Conservation (phyloP, 2,888 invertebrate genomes). For the Neoascia interrupta region DNA sequence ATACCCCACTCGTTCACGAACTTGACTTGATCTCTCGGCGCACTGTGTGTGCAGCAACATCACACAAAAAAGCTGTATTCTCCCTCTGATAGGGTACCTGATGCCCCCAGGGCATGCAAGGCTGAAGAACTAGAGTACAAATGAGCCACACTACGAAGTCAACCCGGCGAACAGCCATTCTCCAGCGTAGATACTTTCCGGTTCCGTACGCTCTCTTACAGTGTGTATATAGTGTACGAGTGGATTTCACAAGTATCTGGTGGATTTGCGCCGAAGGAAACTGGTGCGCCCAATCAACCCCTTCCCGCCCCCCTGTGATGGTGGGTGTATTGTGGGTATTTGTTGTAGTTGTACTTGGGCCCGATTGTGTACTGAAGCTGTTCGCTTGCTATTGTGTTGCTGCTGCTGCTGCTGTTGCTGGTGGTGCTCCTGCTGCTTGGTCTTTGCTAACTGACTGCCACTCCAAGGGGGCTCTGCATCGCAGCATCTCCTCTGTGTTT, state of each 20-base stretch:
- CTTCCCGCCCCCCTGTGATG: slow-evolving; percentile 13
- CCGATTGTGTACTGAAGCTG: slow-evolving; percentile 57
- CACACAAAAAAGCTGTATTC: too few relatives aligned
- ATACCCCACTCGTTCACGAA: slow-evolving; percentile 66
- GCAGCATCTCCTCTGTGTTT: slow-evolving; percentile 2
- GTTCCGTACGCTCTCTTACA: slow-evolving; percentile 53
- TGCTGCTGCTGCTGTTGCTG: slow-evolving; percentile 8
- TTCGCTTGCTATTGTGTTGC: slow-evolving; percentile 50
- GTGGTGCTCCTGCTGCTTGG: slow-evolving; percentile 38
- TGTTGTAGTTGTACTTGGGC: slow-evolving; percentile 62
- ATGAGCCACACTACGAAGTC: slow-evolving; percentile 57
- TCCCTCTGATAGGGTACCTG: slow-evolving; percentile 41
- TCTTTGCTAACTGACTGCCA: slow-evolving; percentile 51
- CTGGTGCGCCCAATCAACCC: slow-evolving; percentile 39
- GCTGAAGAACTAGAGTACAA: slow-evolving; percentile 68
- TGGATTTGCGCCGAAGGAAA: slow-evolving; percentile 66
- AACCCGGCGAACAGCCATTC: slow-evolving; percentile 25
- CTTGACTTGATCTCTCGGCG: slow-evolving; percentile 64
- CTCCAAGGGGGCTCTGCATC: slow-evolving; percentile 30
- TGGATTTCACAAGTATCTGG: slow-evolving; percentile 64
- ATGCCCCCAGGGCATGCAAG: slow-evolving; percentile 37
- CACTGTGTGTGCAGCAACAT: not conserved
- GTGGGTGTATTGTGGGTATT: slow-evolving; percentile 36
- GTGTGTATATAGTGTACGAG: slow-evolving; percentile 49
- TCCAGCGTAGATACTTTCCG: slow-evolving; percentile 59